Percentiles rank a stretch among this genome's conserved stretches.
phyloP scores from a whole-genome alignment of 1,140 invertebrate species.

The Drosophila pachea region DNA sequence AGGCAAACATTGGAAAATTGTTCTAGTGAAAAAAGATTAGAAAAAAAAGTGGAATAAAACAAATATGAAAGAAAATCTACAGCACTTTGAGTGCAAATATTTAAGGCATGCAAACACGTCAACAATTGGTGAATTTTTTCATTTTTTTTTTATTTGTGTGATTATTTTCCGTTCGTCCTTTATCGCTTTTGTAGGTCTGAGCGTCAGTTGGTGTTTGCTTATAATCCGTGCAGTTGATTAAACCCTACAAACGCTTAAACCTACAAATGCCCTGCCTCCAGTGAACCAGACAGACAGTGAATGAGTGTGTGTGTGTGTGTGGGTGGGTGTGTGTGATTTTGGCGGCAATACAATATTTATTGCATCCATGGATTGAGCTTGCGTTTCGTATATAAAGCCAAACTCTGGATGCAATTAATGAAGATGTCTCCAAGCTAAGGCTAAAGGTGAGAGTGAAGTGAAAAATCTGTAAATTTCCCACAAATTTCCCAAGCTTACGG shows the following conservation, averaged over 20 bases:
- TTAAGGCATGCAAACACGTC: constrained; percentile 26
- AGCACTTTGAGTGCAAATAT: constrained; percentile 32
- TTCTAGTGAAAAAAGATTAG: constrained; percentile 20
- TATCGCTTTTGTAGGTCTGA: constrained; percentile 21
- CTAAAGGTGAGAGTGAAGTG: neutral
- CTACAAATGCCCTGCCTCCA: neutral
- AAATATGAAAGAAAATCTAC: neutral
- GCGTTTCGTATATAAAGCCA: constrained; percentile 2
- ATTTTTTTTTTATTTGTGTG: neutral
- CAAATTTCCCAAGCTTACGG: too few species aligned
- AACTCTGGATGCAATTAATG: constrained; percentile 19
- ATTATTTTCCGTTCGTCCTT: too few species aligned
- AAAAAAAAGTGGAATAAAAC: neutral
- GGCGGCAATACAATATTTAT: constrained; percentile 15
- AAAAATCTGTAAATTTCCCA: neutral
- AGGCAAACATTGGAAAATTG: constrained; percentile 48
- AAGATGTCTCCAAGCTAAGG: neutral
- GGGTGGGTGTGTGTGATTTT: neutral
- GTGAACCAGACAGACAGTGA: too few species aligned
- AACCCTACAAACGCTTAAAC: constrained; percentile 25
- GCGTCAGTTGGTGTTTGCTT: constrained; percentile 20
- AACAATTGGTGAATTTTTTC: constrained; percentile 12
- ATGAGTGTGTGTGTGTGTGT: neutral
- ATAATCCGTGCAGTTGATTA: constrained; percentile 27
- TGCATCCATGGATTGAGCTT: constrained; percentile 28